Conservation (phyloP, 2,888 invertebrate genomes). For the Prosopocoilus inquinatus region DNA sequence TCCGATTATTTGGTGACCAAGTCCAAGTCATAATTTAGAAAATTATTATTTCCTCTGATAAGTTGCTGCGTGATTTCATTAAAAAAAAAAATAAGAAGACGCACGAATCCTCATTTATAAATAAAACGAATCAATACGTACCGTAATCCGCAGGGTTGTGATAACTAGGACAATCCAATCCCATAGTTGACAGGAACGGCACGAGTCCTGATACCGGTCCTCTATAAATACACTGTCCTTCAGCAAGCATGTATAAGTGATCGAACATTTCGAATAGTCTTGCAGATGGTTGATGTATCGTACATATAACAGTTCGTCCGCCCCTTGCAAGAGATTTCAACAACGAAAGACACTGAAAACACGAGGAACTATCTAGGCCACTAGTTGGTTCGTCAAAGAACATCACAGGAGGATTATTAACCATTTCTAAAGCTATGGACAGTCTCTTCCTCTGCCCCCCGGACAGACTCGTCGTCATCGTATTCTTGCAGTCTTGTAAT, state of each 20-base stretch:
- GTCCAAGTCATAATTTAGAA: no score
- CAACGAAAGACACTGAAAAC: constrained; percentile 88
- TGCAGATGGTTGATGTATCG: constrained; percentile 95
- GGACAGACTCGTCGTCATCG: constrained; percentile 77
- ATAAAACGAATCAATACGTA: constrained; percentile 46
- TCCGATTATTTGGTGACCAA: no score
- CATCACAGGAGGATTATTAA: constrained; percentile 96
- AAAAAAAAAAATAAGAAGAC: no score
- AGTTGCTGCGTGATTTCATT: no score
- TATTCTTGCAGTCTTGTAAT: constrained; percentile 73
- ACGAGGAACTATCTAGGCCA: constrained; percentile 91
- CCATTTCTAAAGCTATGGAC: constrained; percentile 88
- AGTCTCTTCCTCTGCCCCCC: constrained; percentile 90
- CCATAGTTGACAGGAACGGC: constrained; percentile 82
- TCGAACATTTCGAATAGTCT: constrained; percentile 96
- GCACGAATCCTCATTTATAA: background rate
- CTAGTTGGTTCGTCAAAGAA: constrained; percentile 95
- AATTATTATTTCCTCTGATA: no score
- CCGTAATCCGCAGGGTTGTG: constrained; percentile 97
- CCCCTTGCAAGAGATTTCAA: constrained; percentile 85
- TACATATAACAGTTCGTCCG: constrained; percentile 89
- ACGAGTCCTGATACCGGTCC: constrained; percentile 81
- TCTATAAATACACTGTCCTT: constrained; percentile 91
- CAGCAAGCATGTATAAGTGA: constrained; percentile 85
- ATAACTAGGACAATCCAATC: constrained; percentile 88